Evolutionary conservation across 2,113 vertebrate genomes (phyloP).

Genomic region (Tenebrosternarchus preto): DNA sequence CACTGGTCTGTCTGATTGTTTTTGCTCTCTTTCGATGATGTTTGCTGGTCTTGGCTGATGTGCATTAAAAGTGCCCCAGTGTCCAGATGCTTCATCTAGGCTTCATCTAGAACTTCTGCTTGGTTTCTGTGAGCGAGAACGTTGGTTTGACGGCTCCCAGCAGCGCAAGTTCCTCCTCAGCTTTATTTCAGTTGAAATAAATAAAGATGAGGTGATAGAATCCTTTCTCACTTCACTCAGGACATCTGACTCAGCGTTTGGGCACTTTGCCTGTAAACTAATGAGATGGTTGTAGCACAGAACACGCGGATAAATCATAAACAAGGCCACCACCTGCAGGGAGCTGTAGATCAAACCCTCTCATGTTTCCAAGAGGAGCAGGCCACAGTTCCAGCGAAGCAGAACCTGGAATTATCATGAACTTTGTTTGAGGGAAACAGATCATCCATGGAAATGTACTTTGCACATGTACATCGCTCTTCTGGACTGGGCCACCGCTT

Average conservation of each 20-base stretch:
- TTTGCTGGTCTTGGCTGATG: neutral
- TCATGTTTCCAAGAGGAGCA: neutral
- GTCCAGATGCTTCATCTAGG: neutral
- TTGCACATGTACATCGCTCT: neutral
- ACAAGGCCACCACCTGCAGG: neutral
- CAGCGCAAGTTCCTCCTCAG: neutral
- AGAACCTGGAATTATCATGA: too few species aligned
- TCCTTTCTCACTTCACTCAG: too few species aligned
- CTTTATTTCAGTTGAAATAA: too few species aligned
- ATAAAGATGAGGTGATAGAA: too few species aligned
- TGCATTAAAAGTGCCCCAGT: neutral
- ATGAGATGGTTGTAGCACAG: neutral
- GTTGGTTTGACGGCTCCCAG: neutral
- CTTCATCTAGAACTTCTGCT: too few species aligned
- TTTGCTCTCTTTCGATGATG: neutral
- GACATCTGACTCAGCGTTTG: too few species aligned
- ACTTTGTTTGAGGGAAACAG: too few species aligned
- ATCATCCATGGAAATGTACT: too few species aligned
- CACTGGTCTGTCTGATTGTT: neutral
- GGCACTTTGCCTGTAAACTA: too few species aligned
- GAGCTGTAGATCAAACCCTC: neutral
- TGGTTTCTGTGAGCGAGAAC: too few species aligned
- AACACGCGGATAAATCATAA: neutral
- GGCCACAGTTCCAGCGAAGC: neutral
- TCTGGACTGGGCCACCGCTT: neutral